phyloP scores from a whole-genome alignment of 2,888 invertebrate species.

The Zaprionus obscuricornis region DNA sequence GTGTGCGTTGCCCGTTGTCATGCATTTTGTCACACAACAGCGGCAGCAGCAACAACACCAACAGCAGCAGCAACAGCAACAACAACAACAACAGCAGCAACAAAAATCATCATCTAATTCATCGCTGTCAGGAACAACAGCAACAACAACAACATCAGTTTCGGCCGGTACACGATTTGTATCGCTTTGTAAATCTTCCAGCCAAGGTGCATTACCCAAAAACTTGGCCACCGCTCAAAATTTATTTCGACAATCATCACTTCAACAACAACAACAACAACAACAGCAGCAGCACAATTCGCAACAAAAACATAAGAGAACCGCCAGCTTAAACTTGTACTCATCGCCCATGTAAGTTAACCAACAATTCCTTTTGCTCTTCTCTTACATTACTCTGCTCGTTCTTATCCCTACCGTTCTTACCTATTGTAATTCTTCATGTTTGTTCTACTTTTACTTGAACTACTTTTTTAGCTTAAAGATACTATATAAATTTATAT shows the following conservation, averaged over 20 bases:
- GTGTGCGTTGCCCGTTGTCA: constrained; percentile 62
- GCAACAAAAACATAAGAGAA: constrained; percentile 58
- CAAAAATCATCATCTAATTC: constrained; percentile 23
- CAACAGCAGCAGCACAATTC: constrained; percentile 26
- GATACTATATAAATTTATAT: neutral
- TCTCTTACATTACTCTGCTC: constrained; percentile 1
- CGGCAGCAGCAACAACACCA: constrained; percentile 56
- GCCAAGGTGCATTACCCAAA: constrained; percentile 66
- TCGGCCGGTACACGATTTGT: constrained; percentile 49
- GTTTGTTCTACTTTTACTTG: constrained; percentile 45
- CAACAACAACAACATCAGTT: constrained; percentile 26
- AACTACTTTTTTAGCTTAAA: constrained; percentile 41
- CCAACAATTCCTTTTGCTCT: neutral
- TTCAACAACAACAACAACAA: constrained; percentile 22
- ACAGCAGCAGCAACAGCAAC: constrained; percentile 26
- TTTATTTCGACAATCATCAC: constrained; percentile 45
- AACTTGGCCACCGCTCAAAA: constrained; percentile 66
- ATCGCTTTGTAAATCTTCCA: constrained; percentile 62
- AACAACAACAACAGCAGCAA: constrained; percentile 15
- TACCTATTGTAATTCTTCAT: no score
- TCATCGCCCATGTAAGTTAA: constrained; percentile 68
- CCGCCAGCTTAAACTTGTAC: constrained; percentile 57
- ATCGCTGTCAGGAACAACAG: constrained; percentile 15
- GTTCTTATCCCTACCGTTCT: constrained; percentile 11
- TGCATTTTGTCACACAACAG: constrained; percentile 72